A percentile compares a stretch with the other conserved stretches of the same genome.
These are phyloP conservation scores for Bradypodion ventrale DNA, from an alignment of 2,797 vertebrate species.

Conservation along the genomic window DNA sequence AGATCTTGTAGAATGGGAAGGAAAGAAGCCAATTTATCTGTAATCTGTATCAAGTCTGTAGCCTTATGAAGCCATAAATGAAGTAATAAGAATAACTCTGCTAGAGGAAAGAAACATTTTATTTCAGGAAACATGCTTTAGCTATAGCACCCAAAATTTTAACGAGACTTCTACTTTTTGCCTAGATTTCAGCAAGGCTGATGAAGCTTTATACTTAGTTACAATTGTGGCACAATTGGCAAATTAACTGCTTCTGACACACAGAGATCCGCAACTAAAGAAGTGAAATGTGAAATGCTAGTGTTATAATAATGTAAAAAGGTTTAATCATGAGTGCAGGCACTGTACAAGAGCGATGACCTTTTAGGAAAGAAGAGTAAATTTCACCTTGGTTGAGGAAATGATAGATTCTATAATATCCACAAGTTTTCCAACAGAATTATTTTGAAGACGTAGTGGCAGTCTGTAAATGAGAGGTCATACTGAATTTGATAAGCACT, in stretches of 20 bases:
- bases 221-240: background rate
- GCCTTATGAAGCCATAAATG: background rate
- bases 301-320: slow-evolving; percentile 20
- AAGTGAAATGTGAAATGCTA: slow-evolving; percentile 4
- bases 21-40: slow-evolving; percentile 15
- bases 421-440: background rate
- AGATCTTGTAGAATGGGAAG: background rate
- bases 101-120: background rate
- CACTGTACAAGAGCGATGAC: background rate
- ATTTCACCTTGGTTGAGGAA: slow-evolving; percentile 9
- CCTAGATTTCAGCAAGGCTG: slow-evolving; percentile 25
- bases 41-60: background rate
- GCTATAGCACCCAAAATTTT: background rate
- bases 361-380: slow-evolving; percentile 24
- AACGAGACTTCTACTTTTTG: slow-evolving; percentile 14
- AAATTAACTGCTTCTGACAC: background rate
- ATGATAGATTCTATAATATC: slow-evolving; percentile 10
- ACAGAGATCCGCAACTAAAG: slow-evolving; percentile 10
- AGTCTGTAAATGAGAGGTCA: background rate
- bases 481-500: slow-evolving; percentile 1
- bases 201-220: slow-evolving; percentile 18
- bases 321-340: background rate
- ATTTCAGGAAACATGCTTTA: slow-evolving; percentile 2
- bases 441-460: background rate
- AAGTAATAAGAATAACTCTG: slow-evolving; percentile 12